Conservation (phyloP, 2,113 vertebrate genomes). For the Mellivora capensis region DNA sequence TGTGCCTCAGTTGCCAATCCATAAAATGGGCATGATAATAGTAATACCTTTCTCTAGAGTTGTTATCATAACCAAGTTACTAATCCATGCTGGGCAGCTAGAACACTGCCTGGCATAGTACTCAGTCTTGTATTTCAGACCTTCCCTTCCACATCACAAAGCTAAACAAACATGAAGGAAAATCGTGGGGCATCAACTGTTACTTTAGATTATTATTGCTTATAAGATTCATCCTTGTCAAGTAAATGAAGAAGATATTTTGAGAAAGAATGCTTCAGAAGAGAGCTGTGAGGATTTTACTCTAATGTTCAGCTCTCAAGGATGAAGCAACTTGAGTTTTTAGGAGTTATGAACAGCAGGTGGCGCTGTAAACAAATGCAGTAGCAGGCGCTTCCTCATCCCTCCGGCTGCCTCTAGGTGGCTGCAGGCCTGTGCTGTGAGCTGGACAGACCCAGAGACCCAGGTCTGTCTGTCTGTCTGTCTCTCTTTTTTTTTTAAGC, state of each 20-base stretch:
- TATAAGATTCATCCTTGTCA: not conserved
- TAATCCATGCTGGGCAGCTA: not conserved
- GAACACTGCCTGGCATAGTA: not conserved
- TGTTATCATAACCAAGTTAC: not conserved
- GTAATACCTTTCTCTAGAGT: not conserved
- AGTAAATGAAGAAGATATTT: not conserved
- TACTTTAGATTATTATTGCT: not conserved
- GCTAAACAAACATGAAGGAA: not conserved
- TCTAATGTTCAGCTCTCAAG: not conserved
- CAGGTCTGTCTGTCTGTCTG: not conserved
- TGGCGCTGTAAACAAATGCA: not conserved
- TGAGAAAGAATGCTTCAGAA: not conserved
- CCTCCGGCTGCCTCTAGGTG: not conserved
- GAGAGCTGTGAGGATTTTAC: not conserved
- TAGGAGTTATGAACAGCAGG: not conserved
- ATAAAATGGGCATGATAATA: not conserved
- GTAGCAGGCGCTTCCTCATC: not conserved
- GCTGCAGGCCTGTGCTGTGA: no score
- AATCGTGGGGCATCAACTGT: not conserved
- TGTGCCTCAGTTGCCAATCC: not conserved
- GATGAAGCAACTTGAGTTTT: not conserved
- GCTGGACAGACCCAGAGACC: not conserved
- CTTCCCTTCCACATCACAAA: not conserved
- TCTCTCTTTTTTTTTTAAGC: not conserved
- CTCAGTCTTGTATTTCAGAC: not conserved